Conservation (phyloP, 2,797 vertebrate genomes). For the Coregonus sp. region DNA sequence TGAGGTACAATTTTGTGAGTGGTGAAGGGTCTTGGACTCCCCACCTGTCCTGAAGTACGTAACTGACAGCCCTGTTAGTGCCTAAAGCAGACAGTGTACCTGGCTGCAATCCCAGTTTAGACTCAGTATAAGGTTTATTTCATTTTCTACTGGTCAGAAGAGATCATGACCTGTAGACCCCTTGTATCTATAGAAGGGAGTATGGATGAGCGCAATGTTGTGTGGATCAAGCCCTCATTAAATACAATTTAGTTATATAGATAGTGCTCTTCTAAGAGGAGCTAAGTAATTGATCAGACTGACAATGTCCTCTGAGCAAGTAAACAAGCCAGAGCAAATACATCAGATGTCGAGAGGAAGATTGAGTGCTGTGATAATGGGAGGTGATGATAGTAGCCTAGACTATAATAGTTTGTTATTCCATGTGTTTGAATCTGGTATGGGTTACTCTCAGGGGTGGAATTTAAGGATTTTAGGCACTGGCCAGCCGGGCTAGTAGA, state of each 20-base stretch:
- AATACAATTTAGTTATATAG: not conserved
- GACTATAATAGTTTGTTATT: not conserved
- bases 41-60: not conserved
- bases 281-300: not conserved
- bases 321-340: not conserved
- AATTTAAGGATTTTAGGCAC: too few species aligned
- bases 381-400: not conserved
- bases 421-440: not conserved
- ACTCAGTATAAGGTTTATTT: not conserved
- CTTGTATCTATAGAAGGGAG: not conserved
- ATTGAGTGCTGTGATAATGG: not conserved
- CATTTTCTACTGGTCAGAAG: not conserved
- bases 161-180: not conserved
- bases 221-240: not conserved
- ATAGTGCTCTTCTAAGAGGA: not conserved
- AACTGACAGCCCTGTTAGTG: not conserved
- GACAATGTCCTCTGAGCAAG: not conserved
- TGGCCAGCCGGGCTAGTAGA: too few species aligned
- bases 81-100: not conserved
- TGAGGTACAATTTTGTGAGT: not conserved
- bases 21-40: not conserved
- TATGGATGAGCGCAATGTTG: not conserved
- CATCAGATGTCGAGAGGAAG: not conserved
- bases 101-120: not conserved
- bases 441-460: too few species aligned